Percentiles rank a stretch among this genome's conserved stretches.
Conservation (phyloP, 2,797 vertebrate species). For the Rhyacichthys aspro region DNA sequence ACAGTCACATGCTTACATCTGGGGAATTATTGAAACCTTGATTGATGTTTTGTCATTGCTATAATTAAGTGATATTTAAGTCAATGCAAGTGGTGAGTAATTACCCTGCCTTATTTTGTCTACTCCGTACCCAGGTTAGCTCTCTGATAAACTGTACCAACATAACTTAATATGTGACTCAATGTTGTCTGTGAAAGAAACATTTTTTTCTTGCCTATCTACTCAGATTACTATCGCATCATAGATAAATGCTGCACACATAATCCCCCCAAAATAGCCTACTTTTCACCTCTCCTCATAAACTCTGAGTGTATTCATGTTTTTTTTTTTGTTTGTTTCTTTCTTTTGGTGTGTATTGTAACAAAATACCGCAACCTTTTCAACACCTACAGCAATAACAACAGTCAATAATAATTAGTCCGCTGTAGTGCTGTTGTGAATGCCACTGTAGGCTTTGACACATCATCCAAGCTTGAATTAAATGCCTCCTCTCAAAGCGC, state of each 20-base stretch:
- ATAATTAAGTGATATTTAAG: constrained; percentile 69
- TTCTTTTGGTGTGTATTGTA: constrained; percentile 64
- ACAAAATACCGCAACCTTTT: constrained; percentile 59
- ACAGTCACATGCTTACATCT: constrained; percentile 56
- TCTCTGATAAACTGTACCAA: constrained; percentile 71
- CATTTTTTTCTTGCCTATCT: constrained; percentile 89
- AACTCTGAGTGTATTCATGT: constrained; percentile 70
- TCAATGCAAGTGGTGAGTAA: constrained; percentile 71
- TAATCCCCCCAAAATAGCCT: constrained; percentile 26
- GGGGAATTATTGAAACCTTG: constrained; percentile 53
- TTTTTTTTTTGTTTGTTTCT: constrained; percentile 61
- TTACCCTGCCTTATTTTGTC: constrained; percentile 72
- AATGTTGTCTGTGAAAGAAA: constrained; percentile 86
- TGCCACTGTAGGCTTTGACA: constrained; percentile 71
- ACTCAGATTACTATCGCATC: constrained; percentile 77
- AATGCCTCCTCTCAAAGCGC: constrained; percentile 84
- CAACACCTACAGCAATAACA: constrained; percentile 64
- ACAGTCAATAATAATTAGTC: constrained; percentile 67
- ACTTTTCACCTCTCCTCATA: constrained; percentile 71
- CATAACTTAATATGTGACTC: constrained; percentile 70
- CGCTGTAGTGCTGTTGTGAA: constrained; percentile 59
- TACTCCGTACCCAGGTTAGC: constrained; percentile 68
- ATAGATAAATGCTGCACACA: constrained; percentile 59
- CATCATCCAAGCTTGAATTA: constrained; percentile 86
- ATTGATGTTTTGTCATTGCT: constrained; percentile 65